A percentile compares a stretch with the other conserved stretches of the same genome.
phyloP scores from a whole-genome alignment of 2,113 vertebrate species.

The Ptilorrhoa leucosticta region DNA sequence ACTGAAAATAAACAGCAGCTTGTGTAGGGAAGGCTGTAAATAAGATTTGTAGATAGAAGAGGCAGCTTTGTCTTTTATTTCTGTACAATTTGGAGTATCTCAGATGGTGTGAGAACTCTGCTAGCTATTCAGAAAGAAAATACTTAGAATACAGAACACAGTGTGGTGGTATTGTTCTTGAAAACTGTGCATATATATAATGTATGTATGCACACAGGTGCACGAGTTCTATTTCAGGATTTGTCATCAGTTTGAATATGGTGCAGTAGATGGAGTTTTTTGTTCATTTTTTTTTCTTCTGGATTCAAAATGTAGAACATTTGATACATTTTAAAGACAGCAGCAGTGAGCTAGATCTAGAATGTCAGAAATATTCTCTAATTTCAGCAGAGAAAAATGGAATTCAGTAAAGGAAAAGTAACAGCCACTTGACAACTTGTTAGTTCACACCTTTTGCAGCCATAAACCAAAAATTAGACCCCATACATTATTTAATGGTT shows the following conservation, averaged over 20 bases:
- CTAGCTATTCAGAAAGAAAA: background rate
- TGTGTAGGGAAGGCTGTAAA: conserved; percentile 7
- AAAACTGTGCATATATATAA: background rate
- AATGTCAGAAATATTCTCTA: background rate
- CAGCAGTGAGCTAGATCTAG: background rate
- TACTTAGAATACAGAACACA: background rate
- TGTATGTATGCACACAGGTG: background rate
- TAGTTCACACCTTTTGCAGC: background rate
- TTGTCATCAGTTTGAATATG: background rate
- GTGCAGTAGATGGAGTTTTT: background rate
- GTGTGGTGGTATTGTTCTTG: background rate
- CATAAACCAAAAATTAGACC: background rate
- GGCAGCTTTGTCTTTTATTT: conserved; percentile 3
- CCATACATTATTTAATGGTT: background rate
- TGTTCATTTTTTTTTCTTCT: background rate
- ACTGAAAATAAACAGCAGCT: conserved; percentile 25
- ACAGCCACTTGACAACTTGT: background rate
- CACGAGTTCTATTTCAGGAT: background rate
- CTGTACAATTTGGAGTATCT: background rate
- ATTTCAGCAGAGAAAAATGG: background rate
- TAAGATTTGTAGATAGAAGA: background rate
- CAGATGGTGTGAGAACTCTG: background rate
- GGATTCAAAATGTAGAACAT: background rate
- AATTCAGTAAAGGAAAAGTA: background rate
- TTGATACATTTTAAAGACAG: background rate